Conservation (phyloP, 2,888 invertebrate genomes). For the Chrysomela aeneicollis region DNA sequence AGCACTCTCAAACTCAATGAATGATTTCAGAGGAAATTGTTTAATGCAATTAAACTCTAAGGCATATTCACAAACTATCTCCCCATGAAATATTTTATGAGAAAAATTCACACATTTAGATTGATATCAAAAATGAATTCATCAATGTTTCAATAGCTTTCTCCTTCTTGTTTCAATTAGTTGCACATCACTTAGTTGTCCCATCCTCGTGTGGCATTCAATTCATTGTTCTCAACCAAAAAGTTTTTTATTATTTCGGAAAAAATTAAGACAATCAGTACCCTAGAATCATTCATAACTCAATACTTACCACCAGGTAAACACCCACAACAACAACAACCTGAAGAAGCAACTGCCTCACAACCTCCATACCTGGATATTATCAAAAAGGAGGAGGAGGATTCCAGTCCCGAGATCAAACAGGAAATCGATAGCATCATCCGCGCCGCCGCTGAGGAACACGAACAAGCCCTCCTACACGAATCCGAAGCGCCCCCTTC, state of each 20-base stretch:
- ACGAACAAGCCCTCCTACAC: slow-evolving; percentile 49
- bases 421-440: slow-evolving; percentile 57
- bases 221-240: no score
- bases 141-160: not conserved
- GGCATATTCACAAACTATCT: no score
- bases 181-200: no score
- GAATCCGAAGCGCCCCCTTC: slow-evolving; percentile 15
- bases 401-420: slow-evolving; percentile 41
- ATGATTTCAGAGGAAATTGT: no score
- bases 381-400: slow-evolving; percentile 20
- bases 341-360: slow-evolving; percentile 1
- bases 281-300: slow-evolving; percentile 4
- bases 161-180: no score
- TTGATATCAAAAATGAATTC: not conserved
- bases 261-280: not conserved
- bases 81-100: no score
- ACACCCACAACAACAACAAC: no score
- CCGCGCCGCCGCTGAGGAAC: slow-evolving; percentile 56
- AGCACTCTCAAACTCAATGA: no score
- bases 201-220: no score
- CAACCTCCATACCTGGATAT: not conserved
- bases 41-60: no score
- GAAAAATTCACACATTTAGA: not conserved
- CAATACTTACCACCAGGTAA: slow-evolving; percentile 34
- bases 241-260: no score